These are phyloP conservation scores for Orussus abietinus DNA, from an alignment of 1,140 invertebrate species.

Conservation along the genomic window DNA sequence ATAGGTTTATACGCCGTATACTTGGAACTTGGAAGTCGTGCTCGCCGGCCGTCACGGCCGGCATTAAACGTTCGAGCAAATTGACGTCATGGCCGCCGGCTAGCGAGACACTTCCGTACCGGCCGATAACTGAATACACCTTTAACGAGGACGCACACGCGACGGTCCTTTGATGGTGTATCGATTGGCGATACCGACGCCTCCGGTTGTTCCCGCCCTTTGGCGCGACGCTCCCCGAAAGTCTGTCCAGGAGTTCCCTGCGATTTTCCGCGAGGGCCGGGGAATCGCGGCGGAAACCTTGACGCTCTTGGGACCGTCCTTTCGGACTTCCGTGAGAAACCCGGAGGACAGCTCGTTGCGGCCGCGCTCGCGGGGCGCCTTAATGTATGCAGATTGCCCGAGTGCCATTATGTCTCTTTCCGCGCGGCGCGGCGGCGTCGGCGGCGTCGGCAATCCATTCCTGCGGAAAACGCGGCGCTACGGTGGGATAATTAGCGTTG, in stretches of 20 bases:
- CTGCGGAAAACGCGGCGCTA: conserved; percentile 24
- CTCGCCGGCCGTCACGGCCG: conserved; percentile 37
- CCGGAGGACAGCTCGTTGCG: conserved; percentile 31
- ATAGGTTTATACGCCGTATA: conserved; percentile 46
- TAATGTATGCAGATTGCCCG: conserved; percentile 51
- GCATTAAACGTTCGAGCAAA: conserved; percentile 36
- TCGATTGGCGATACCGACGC: too few species aligned
- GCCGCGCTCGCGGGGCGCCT: conserved; percentile 10
- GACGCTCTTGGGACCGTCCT: conserved; percentile 32
- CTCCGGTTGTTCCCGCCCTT: too few species aligned
- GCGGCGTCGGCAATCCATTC: conserved; percentile 16
- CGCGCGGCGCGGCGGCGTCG: conserved; percentile 8
- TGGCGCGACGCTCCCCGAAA: too few species aligned
- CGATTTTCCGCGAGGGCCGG: too few species aligned
- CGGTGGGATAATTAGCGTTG: conserved; percentile 33
- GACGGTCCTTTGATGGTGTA: too few species aligned
- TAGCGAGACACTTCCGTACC: neutral
- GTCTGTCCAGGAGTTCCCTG: too few species aligned
- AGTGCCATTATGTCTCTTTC: conserved; percentile 45
- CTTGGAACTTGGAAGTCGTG: conserved; percentile 41
- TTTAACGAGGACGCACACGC: too few species aligned
- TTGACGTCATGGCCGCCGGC: conserved; percentile 22
- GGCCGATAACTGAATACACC: too few species aligned
- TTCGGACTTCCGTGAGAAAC: conserved; percentile 46
- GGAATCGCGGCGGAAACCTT: too few species aligned